A percentile compares a stretch with the other conserved stretches of the same genome.
Conservation (phyloP, 2,797 vertebrate species). For the Phrynocephalus guinanensis region DNA sequence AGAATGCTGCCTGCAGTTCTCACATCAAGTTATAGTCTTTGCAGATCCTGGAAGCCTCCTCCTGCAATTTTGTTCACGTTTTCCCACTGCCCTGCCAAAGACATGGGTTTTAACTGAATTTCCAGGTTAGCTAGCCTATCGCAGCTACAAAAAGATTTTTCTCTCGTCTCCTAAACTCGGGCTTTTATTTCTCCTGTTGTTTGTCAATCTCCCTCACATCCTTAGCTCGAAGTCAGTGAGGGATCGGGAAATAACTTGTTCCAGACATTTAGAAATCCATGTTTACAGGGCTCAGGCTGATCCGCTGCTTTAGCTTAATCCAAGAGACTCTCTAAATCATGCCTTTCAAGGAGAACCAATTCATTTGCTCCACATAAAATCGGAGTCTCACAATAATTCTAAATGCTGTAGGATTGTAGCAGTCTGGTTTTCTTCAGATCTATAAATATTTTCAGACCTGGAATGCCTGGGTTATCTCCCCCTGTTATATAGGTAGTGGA, state of each 20-base stretch:
- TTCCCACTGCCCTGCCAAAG: background rate
- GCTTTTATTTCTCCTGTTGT: conserved; percentile 42
- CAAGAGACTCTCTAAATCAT: conserved; percentile 49
- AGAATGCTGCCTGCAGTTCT: background rate
- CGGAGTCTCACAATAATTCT: conserved; percentile 41
- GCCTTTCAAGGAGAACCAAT: conserved; percentile 29
- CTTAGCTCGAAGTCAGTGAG: conserved; percentile 59
- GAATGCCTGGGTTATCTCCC: background rate
- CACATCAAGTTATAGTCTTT: background rate
- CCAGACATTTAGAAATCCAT: conserved; percentile 52
- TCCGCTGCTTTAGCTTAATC: conserved; percentile 65
- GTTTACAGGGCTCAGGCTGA: conserved; percentile 58
- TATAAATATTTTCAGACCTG: conserved; percentile 4
- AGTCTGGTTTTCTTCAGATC: conserved; percentile 22
- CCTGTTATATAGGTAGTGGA: background rate
- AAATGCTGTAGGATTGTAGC: conserved; percentile 34
- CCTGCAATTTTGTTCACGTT: background rate
- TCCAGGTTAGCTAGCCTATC: background rate
- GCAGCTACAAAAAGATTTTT: conserved; percentile 34
- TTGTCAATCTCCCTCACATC: conserved; percentile 59
- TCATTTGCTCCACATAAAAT: conserved; percentile 51
- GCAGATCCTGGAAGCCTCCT: background rate
- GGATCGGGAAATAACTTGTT: conserved; percentile 58
- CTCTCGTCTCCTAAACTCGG: conserved; percentile 36
- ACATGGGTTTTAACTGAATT: conserved; percentile 45